Base-by-base conservation (phyloP, 2,888 invertebrate species). In the Hermaeophaga mercurialis region DNA sequence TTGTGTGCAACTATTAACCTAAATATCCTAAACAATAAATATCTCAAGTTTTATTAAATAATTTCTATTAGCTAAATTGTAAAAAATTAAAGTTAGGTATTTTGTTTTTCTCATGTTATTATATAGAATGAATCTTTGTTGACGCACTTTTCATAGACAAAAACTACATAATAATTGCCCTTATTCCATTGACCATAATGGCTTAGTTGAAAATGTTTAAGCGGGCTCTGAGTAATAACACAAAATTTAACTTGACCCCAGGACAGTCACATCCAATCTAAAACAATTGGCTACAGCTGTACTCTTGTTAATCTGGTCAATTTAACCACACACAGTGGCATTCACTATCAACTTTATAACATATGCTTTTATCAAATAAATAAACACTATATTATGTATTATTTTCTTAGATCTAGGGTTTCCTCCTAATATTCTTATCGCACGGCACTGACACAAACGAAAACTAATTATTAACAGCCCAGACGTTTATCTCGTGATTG, bases 261-360 rank as follows among this genome's bases (percentile, higher is more conserved):
- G 46, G 55, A 50, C 53, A 56, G 63, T 28, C 63, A 58, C 54
- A 53, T 45, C 71, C 70, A 75, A 75, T 75, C 71, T 73, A 73
- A 73, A 73, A 73, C 75, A 75, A 75, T 75, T 75, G 74, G 67
- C 68, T 65, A 69, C 73, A 75, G 74, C 74, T 75, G 75, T 72
- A 71, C 60, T 58, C 61, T 65, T 66, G 68, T 71, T 71, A 74
- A 73, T 74, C 70, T 70, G 73, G 71, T 69, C 72, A 72, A 73
- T 73, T 74, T 73, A 73, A 59, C 50, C 8, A 31, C 12, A 17
- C n/a, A 28, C 62, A 62, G 59, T 58, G 52, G 54, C 60, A 55
- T 44, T 12, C 8, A 11, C 19, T 12, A 12, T 11, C n/a, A 43
- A 43, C 11, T 4, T 8, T 26, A 43, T 43, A 24, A 43, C 5